Evolutionary conservation across 2,888 invertebrate species (phyloP).

Genomic region (Heliconius aoede): DNA sequence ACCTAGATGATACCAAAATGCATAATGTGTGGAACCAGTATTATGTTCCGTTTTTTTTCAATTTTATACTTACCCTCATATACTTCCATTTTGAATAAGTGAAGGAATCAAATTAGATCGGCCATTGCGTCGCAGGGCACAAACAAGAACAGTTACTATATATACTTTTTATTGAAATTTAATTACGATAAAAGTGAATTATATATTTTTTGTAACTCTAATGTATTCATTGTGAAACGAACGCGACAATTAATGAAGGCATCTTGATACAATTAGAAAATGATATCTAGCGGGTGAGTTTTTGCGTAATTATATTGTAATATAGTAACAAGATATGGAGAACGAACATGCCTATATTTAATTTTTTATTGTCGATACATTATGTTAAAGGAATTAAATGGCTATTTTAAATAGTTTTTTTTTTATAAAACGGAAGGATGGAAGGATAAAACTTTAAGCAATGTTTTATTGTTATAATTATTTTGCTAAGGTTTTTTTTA

Average conservation of each 20-base stretch:
- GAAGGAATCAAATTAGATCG: constrained; percentile 53
- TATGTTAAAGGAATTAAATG: neutral
- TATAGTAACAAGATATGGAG: neutral
- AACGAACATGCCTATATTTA: neutral
- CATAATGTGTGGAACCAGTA: constrained; percentile 14
- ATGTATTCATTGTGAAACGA: constrained; percentile 51
- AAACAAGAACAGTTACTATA: constrained; percentile 58
- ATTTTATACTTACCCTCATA: constrained; percentile 48
- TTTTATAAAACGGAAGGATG: neutral
- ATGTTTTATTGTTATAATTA: neutral
- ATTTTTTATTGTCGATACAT: neutral
- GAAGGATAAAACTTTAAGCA: neutral
- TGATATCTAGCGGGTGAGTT: constrained; percentile 73
- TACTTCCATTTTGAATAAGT: constrained; percentile 15
- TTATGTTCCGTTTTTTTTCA: constrained; percentile 32
- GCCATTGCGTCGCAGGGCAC: constrained; percentile 70
- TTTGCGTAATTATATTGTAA: constrained; percentile 33
- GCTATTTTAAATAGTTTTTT: neutral
- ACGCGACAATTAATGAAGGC: constrained; percentile 56
- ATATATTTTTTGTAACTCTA: constrained; percentile 46
- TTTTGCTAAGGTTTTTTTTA: neutral
- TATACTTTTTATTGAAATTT: constrained; percentile 39
- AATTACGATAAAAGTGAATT: constrained; percentile 46
- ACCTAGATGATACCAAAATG: too few relatives aligned
- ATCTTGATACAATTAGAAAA: constrained; percentile 55